Percentiles rank a stretch among this genome's conserved stretches.
These are phyloP conservation scores for Drosophila barbarae DNA, from an alignment of 2,888 invertebrate species.

Conservation along the genomic window DNA sequence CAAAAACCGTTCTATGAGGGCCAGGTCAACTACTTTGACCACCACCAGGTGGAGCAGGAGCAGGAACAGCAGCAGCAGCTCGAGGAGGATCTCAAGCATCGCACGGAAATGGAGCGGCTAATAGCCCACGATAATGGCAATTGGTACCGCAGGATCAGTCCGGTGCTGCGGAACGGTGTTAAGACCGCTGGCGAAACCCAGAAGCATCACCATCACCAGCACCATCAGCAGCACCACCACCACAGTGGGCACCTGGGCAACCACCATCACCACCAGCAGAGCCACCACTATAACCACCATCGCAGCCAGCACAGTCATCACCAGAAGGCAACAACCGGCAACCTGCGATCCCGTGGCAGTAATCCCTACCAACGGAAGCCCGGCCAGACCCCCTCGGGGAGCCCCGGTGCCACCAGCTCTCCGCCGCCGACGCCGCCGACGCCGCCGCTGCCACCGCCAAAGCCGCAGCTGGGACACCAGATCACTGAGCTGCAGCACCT, in stretches of 20 bases:
- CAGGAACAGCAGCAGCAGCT: slow-evolving; percentile 15
- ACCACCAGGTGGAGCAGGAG: slow-evolving; percentile 53
- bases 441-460: slow-evolving; percentile 56
- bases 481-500: slow-evolving; percentile 76
- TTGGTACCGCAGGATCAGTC: slow-evolving; percentile 73
- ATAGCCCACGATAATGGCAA: slow-evolving; percentile 64
- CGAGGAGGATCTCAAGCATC: slow-evolving; percentile 42
- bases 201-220: slow-evolving; percentile 38
- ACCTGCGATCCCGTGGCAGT: slow-evolving; percentile 5
- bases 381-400: background rate
- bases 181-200: slow-evolving; percentile 42
- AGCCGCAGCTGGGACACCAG: slow-evolving; percentile 71
- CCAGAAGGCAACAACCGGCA: background rate
- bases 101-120: slow-evolving; percentile 57
- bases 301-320: slow-evolving; percentile 13
- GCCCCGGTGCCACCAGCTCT: background rate
- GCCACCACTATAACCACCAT: slow-evolving; percentile 3
- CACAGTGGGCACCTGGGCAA: slow-evolving; percentile 33
- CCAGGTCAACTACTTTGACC: slow-evolving; percentile 75
- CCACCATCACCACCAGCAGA: slow-evolving; percentile 31
- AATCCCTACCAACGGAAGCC: slow-evolving; percentile 30
- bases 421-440: slow-evolving; percentile 49
- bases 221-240: slow-evolving; percentile 34
- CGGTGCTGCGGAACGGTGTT: slow-evolving; percentile 67
- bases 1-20: slow-evolving; percentile 76